These are phyloP conservation scores for Scrobipalpa atriplicella DNA, from an alignment of 2,888 invertebrate species.

Conservation along the genomic window DNA sequence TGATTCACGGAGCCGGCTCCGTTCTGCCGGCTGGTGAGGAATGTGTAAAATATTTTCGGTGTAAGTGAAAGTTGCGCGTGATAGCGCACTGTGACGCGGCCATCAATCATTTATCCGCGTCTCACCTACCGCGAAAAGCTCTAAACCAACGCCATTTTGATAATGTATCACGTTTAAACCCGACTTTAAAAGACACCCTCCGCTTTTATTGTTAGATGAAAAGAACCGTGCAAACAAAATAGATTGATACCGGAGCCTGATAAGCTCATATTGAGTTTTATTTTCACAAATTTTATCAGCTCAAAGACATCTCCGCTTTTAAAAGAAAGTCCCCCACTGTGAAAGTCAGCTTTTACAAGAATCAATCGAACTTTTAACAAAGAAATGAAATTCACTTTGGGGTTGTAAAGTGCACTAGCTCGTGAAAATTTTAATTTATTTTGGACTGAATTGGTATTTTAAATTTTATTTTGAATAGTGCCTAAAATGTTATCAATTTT, in stretches of 20 bases:
- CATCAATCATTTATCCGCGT: conserved; percentile 79
- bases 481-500: too few relatives aligned
- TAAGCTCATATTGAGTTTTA: conserved; percentile 64
- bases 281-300: conserved; percentile 54
- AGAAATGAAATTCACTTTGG: conserved; percentile 14
- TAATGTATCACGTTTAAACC: conserved; percentile 78
- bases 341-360: conserved; percentile 3
- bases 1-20: conserved; percentile 28
- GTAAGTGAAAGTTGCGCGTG: conserved; percentile 71
- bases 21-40: conserved; percentile 45
- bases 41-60: conserved; percentile 68
- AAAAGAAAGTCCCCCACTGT: conserved; percentile 7
- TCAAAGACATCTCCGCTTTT: conserved; percentile 21
- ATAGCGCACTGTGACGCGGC: conserved; percentile 57
- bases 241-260: conserved; percentile 72
- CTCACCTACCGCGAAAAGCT: conserved; percentile 74
- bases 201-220: conserved; percentile 57
- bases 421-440: neutral
- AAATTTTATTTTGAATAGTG: conserved; percentile 5
- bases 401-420: neutral
- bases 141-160: conserved; percentile 71
- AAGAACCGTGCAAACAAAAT: conserved; percentile 70
- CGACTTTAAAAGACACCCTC: conserved; percentile 67
- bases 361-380: conserved; percentile 12
- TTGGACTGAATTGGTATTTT: conserved; percentile 12